phyloP scores from a whole-genome alignment of 2,113 vertebrate genomes.

The Progne subis region DNA sequence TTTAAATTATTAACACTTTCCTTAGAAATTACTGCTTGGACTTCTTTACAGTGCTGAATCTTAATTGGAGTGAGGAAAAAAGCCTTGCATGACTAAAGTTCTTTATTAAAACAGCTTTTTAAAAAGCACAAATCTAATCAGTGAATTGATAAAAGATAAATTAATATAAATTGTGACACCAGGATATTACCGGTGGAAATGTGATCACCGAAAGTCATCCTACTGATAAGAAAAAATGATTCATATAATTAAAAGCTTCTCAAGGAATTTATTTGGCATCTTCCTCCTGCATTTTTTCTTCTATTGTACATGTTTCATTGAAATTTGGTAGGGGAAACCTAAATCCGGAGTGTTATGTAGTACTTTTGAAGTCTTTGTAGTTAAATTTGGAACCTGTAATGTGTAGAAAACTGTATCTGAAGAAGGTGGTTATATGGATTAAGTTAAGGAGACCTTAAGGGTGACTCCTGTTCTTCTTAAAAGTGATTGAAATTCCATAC shows the following conservation, averaged over 20 bases:
- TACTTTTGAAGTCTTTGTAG: not conserved
- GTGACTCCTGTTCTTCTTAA: not conserved
- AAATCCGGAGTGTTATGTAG: not conserved
- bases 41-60: not conserved
- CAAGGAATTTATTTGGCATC: not conserved
- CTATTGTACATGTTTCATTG: not conserved
- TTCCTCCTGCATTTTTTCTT: not conserved
- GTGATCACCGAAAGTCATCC: not conserved
- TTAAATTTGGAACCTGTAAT: not conserved
- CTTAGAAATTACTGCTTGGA: not conserved
- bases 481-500: not conserved
- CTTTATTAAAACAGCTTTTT: not conserved
- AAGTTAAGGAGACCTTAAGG: not conserved
- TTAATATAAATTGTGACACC: not conserved
- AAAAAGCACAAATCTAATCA: not conserved
- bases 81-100: not conserved
- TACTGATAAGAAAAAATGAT: not conserved
- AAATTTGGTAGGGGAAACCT: not conserved
- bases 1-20: not conserved
- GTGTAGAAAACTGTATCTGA: not conserved
- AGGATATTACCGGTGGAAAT: not conserved
- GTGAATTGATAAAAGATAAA: not conserved
- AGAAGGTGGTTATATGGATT: not conserved
- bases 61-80: not conserved
- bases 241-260: not conserved